These are phyloP conservation scores for Armadillidium nasatum DNA, from an alignment of 1,140 invertebrate species.

Conservation along the genomic window DNA sequence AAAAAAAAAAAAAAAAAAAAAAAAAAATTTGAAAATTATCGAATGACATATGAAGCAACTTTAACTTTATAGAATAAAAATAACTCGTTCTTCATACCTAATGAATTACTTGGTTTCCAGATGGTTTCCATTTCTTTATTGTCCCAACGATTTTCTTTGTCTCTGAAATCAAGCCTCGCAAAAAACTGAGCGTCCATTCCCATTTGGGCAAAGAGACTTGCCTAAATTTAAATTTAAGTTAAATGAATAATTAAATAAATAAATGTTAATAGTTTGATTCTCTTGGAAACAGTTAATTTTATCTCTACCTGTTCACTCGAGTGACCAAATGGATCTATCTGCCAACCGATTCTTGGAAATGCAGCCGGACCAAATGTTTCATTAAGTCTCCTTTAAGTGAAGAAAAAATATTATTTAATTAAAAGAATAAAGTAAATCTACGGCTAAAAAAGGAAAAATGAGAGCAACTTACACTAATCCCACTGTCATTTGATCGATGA, in stretches of 20 bases:
- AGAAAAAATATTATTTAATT: neutral
- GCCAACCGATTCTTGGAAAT: conserved; percentile 58
- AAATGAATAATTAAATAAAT: no score
- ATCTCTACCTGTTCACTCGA: conserved; percentile 55
- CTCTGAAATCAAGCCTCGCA: conserved; percentile 59
- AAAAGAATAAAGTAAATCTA: no score
- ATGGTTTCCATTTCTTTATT: conserved; percentile 57
- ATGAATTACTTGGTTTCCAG: conserved; percentile 55
- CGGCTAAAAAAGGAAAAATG: no score
- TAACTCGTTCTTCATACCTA: conserved; percentile 47
- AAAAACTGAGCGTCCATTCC: conserved; percentile 61
- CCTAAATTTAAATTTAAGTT: conserved; percentile 51
- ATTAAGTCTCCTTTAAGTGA: conserved; percentile 50
- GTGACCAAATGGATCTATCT: conserved; percentile 66
- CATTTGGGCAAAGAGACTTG: conserved; percentile 58
- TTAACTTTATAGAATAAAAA: no score
- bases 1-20: no score
- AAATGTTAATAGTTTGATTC: no score
- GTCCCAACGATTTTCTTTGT: conserved; percentile 50
- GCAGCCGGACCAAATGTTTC: conserved; percentile 60
- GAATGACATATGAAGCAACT: no score
- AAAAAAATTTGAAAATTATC: no score
- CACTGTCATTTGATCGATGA: conserved; percentile 82
- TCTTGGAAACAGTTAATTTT: no score
- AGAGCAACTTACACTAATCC: conserved; percentile 42